A percentile compares a stretch with the other conserved stretches of the same genome.
Conservation (phyloP, 2,113 vertebrate genomes). For the Vulpes ferrilata region DNA sequence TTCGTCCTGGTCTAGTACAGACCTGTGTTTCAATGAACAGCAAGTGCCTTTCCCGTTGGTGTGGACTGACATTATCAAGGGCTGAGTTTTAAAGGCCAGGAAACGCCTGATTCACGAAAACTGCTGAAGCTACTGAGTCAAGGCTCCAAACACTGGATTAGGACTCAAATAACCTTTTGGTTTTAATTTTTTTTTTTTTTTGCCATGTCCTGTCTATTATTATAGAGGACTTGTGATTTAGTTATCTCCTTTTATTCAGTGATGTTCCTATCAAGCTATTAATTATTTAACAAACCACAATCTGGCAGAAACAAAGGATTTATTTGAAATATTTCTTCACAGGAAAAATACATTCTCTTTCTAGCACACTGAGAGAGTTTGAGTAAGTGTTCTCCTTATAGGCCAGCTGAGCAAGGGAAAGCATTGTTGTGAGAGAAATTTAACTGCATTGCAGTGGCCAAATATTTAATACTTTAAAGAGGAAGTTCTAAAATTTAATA, state of each 20-base stretch:
- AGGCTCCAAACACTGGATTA: conserved; percentile 14
- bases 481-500: conserved; percentile 90
- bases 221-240: conserved; percentile 19
- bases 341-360: conserved; percentile 20
- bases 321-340: conserved; percentile 42
- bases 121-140: conserved; percentile 37
- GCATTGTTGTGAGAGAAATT: conserved; percentile 64
- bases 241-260: conserved; percentile 20
- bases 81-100: conserved; percentile 49
- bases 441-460: conserved; percentile 77
- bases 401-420: conserved; percentile 54
- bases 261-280: background rate
- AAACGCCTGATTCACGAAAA: conserved; percentile 15
- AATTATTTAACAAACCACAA: conserved; percentile 36
- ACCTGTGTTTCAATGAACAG: background rate
- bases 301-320: conserved; percentile 33
- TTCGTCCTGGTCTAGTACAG: background rate
- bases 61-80: background rate
- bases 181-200: background rate
- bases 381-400: background rate
- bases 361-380: conserved; percentile 29
- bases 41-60: background rate
- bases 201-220: background rate
- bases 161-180: conserved; percentile 22
- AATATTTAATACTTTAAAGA: conserved; percentile 88